Conservation (phyloP, 2,797 vertebrate genomes). For the Loris lydekkerianus region DNA sequence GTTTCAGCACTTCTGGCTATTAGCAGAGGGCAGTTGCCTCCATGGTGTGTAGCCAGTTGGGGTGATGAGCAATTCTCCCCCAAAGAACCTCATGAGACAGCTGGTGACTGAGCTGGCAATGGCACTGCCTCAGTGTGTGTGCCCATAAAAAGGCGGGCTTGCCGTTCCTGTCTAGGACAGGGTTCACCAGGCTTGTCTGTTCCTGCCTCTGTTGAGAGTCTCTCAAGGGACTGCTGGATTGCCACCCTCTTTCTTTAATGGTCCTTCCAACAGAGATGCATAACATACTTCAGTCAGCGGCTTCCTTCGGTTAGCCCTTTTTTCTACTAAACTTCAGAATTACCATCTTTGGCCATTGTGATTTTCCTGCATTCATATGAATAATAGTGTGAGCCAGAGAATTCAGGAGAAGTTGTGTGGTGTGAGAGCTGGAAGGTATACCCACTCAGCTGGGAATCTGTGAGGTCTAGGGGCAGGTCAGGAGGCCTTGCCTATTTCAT, state of each 20-base stretch:
- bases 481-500: not conserved
- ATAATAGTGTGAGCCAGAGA: not conserved
- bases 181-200: slow-evolving; percentile 39
- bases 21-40: slow-evolving; percentile 75
- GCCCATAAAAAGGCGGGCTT: slow-evolving; percentile 60
- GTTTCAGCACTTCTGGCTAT: slow-evolving; percentile 36
- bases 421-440: no score
- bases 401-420: not conserved
- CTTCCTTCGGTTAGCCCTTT: slow-evolving; percentile 1
- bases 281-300: slow-evolving; percentile 16
- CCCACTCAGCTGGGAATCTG: not conserved
- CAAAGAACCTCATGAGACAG: slow-evolving; percentile 47
- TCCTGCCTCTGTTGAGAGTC: not conserved
- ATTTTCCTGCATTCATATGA: not conserved
- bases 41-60: slow-evolving; percentile 64
- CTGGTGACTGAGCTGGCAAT: slow-evolving; percentile 41
- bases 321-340: not conserved
- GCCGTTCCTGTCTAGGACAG: not conserved
- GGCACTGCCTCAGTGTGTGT: slow-evolving; percentile 62
- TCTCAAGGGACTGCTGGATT: slow-evolving; percentile 53
- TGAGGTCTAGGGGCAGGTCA: not conserved
- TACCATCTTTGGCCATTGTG: not conserved
- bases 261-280: slow-evolving; percentile 61
- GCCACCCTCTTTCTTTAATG: not conserved
- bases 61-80: slow-evolving; percentile 71